Evolutionary conservation across 2,797 vertebrate species (phyloP), one percentile per base, ranked within the genome.

Genomic region (Naso thynnoides): DNA sequence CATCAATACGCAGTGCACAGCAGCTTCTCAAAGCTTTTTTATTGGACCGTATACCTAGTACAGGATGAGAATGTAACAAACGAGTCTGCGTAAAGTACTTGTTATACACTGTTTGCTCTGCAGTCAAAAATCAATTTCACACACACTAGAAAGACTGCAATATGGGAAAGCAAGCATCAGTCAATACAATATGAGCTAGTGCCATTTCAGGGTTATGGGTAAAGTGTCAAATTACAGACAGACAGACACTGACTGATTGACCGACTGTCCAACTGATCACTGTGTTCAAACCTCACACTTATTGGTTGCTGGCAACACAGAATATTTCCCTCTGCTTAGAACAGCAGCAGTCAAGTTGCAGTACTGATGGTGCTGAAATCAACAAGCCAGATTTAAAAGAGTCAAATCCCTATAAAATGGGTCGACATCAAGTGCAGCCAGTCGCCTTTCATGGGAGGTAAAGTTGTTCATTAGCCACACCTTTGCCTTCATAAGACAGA

Each of bases 211-310:
- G n/a, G 72, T 74, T 80, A 81, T 58, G 66, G 71, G 56, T 62
- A 59, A 78, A 71, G 49, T 82, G 63, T 70, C 76, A 66, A 71
- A 67, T 87, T 73, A 76, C 36, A 70, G 48, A 63, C 36, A 70
- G 48, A 63, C 63, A 18, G 47, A 54, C 58, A 57, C 39, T 11
- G 55, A 62, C 24, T 63, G 76, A 84, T 70, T 69, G 79, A 76
- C 54, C 49, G 67, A 47, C 82, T 79, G 59, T 68, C 73, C 52
- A 48, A 13, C 39, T 70, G 65, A 78, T 86, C 73, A 68, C 41
- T 75, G 68, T 31, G 41, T 67, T 76, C 53, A 52, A 67, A 60
- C 44, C 42, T 67, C 66, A 70, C 62, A 69, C 53, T 70, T 67
- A 74, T 60, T 69, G 48, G 65, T 78, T 75, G 29, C 48, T 70